Percentiles rank a stretch among this genome's conserved stretches.
phyloP scores from a whole-genome alignment of 2,888 invertebrate species.

The Lomographa bimaculata region DNA sequence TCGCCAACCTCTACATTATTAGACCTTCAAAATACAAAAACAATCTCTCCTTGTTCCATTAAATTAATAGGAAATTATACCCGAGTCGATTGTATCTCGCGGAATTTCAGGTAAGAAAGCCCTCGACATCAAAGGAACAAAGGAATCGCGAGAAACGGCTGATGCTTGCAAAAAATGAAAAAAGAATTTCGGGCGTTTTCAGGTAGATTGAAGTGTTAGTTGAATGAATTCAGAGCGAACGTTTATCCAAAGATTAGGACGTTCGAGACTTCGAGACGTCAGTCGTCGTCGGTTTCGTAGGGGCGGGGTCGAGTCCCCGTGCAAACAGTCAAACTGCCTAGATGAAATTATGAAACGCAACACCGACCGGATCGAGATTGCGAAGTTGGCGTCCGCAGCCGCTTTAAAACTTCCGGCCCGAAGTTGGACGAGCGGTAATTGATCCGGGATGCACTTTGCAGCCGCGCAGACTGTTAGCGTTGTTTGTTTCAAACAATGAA shows the following conservation, averaged over 20 bases:
- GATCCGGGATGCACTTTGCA: conserved; percentile 54
- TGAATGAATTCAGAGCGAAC: conserved; percentile 15
- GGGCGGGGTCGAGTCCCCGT: conserved; percentile 26
- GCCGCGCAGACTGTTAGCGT: conserved; percentile 41
- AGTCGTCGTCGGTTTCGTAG: neutral
- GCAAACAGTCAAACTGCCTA: conserved; percentile 35
- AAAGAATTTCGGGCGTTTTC: conserved; percentile 24
- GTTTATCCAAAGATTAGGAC: conserved; percentile 13
- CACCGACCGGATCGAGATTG: conserved; percentile 42
- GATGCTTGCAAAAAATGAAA: conserved; percentile 31
- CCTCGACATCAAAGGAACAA: conserved; percentile 28
- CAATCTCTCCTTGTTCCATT: conserved; percentile 15
- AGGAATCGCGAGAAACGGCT: conserved; percentile 32
- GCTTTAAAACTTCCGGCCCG: conserved; percentile 56
- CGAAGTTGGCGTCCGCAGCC: conserved; percentile 44
- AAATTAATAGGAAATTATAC: conserved; percentile 27
- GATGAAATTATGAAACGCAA: conserved; percentile 45
- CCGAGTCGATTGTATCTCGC: conserved; percentile 26
- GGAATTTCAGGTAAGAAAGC: conserved; percentile 26
- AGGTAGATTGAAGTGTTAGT: conserved; percentile 26
- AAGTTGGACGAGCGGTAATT: conserved; percentile 50
- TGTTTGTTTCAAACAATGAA: conserved; percentile 42
- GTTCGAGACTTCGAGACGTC: conserved; percentile 13
- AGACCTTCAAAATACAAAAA: conserved; percentile 21
- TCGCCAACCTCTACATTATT: conserved; percentile 28